These are phyloP conservation scores for Chalcosyrphus nemorum DNA, from an alignment of 2,888 invertebrate species.

Conservation along the genomic window DNA sequence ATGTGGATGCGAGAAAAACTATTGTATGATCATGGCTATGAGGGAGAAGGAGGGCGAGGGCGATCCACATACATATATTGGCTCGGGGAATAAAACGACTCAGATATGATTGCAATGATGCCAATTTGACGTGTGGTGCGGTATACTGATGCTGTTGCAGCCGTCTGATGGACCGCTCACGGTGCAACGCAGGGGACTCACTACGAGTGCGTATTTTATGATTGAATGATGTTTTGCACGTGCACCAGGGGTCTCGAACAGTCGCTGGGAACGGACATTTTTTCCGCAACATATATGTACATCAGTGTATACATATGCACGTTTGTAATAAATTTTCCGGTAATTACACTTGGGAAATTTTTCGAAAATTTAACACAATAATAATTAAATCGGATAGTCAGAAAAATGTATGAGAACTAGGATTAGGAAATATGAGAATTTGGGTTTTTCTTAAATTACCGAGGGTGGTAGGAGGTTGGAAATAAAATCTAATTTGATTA, in stretches of 20 bases:
- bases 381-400: constrained; percentile 65
- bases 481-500: constrained; percentile 65
- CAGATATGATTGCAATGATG: constrained; percentile 67
- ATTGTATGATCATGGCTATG: constrained; percentile 61
- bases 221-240: constrained; percentile 69
- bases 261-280: constrained; percentile 38
- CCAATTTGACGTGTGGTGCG: constrained; percentile 46
- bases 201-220: constrained; percentile 63
- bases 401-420: constrained; percentile 67
- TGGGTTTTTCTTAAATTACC: neutral
- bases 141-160: constrained; percentile 21
- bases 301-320: too few species aligned
- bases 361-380: constrained; percentile 44
- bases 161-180: constrained; percentile 45
- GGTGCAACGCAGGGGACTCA: constrained; percentile 31
- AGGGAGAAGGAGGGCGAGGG: constrained; percentile 13
- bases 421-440: constrained; percentile 41
- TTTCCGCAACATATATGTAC: constrained; percentile 39
- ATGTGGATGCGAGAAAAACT: constrained; percentile 54
- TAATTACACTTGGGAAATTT: constrained; percentile 68
- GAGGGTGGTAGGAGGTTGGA: neutral
- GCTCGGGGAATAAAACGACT: constrained; percentile 50
- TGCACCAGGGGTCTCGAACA: constrained; percentile 14
- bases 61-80: constrained; percentile 65
- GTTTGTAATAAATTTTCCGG: constrained; percentile 40